Evolutionary conservation across 2,888 invertebrate species (phyloP).

Genomic region (Heliconius ethilla): DNA sequence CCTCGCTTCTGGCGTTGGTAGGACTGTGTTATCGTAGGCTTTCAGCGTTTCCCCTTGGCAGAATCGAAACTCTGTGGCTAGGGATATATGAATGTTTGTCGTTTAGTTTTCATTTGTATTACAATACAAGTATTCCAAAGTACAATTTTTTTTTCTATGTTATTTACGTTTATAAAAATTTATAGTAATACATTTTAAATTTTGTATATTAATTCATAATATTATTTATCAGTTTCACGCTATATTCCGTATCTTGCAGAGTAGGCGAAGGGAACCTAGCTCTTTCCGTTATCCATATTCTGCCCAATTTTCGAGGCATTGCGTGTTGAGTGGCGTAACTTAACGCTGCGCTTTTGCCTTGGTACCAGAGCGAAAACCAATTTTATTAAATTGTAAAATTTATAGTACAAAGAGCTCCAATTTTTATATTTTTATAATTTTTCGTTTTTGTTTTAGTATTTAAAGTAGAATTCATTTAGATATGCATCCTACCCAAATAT

Average conservation of each 20-base stretch:
- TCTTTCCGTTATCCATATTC: too few species aligned
- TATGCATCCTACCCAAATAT: not conserved
- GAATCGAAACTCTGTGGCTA: not conserved
- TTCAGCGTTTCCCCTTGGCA: conserved; percentile 26
- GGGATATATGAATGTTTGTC: not conserved
- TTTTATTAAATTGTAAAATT: not conserved
- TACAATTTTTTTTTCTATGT: not conserved
- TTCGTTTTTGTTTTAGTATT: not conserved
- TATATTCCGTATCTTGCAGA: too few species aligned
- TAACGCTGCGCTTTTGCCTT: too few species aligned
- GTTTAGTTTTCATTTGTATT: not conserved
- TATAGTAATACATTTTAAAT: not conserved
- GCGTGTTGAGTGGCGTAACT: too few species aligned
- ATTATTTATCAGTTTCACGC: too few species aligned
- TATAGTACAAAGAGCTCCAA: not conserved
- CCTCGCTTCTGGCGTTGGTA: conserved; percentile 26
- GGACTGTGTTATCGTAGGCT: conserved; percentile 37
- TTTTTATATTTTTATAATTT: not conserved
- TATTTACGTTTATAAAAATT: not conserved
- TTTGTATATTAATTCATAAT: too few species aligned
- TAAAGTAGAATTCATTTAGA: too few species aligned
- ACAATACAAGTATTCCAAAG: not conserved
- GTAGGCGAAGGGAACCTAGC: too few species aligned
- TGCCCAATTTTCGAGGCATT: too few species aligned
- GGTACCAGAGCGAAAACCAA: not conserved